Base-by-base conservation (phyloP, 2,888 invertebrate genomes). In the Brachyopa scutellaris region DNA sequence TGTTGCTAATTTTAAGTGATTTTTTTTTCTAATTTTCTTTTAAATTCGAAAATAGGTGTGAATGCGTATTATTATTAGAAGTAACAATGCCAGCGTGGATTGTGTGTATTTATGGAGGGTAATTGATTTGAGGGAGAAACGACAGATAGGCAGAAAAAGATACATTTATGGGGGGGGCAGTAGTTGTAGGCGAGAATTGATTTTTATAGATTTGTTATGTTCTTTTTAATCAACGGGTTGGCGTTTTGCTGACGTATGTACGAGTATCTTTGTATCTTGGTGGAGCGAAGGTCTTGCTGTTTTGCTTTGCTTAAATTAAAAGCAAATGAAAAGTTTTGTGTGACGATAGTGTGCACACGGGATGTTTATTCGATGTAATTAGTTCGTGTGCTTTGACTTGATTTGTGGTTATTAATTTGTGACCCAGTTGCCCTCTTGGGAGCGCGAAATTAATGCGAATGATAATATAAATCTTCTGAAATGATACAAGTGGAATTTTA, bases 31-130 rank as follows among this genome's bases (percentile, higher is more conserved):
- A n/a, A n/a, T n/a, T n/a, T n/a, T 9, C 1, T 42, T 21, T 42
- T 21, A 70, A 26, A 47, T 57, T 64, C 42, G 26, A 70, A 70
- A 78, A 78, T 67, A 67, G 62, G 79, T 74, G 67, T 40, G 47
- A 80, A 74, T 74, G 55, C 66, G 67, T 79, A 19, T 66, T 76
- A 73, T 79, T 74, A 69, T 51, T 69, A 49, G 67, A 53, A 38
- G 40, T 57, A 66, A 66, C 66, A 77, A 77, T 77, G 62, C 62
- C 66, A 40, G 47, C 31, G 3, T 49, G 21, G 21, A 53, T 47
- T 29, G 15, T 19, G 4, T 33, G 33, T 33, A 33, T 53, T 9
- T 59, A 45, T 9, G 49, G 38, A 19, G 33, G 26, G 38, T 40
- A 53, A 62, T 62, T 62, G 62, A 33, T 42, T 42, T 53, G 62